Evolutionary conservation across 2,797 vertebrate genomes (phyloP).

Genomic region (Carduelis carduelis): DNA sequence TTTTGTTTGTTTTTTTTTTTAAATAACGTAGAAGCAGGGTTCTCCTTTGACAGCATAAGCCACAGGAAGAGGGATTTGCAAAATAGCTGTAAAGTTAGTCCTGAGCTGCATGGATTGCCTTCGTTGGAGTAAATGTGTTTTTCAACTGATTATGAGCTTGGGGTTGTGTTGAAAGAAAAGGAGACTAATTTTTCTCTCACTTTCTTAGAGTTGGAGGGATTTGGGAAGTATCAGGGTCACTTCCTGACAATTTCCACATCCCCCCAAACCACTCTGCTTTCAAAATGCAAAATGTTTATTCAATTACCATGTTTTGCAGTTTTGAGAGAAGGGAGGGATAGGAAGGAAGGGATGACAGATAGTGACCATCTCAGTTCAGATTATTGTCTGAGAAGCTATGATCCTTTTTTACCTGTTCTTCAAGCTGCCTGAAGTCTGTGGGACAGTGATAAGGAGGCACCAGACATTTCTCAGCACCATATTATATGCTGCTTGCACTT

Average conservation of each 20-base stretch:
- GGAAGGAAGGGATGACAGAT: background rate
- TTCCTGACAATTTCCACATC: background rate
- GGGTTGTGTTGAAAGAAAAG: background rate
- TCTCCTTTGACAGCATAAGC: background rate
- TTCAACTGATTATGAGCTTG: background rate
- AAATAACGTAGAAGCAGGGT: rapidly evolving
- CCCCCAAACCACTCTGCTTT: rapidly evolving
- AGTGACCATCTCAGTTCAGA: background rate
- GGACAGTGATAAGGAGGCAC: background rate
- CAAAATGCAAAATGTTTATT: background rate
- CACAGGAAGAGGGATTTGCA: background rate
- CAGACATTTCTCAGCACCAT: background rate
- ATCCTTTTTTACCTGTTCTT: background rate
- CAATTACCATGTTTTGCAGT: rapidly evolving
- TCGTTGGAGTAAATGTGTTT: background rate
- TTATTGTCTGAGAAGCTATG: background rate
- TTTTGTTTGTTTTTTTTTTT: background rate
- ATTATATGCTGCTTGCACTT: background rate
- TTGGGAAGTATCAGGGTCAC: background rate
- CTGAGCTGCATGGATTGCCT: background rate
- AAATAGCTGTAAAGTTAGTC: background rate
- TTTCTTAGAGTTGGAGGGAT: background rate
- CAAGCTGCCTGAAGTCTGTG: background rate
- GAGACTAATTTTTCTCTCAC: background rate
- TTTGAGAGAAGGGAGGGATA: background rate